Evolutionary conservation across 2,113 vertebrate species (phyloP), one percentile per base, ranked within the genome.

Genomic region (Vidua macroura): DNA sequence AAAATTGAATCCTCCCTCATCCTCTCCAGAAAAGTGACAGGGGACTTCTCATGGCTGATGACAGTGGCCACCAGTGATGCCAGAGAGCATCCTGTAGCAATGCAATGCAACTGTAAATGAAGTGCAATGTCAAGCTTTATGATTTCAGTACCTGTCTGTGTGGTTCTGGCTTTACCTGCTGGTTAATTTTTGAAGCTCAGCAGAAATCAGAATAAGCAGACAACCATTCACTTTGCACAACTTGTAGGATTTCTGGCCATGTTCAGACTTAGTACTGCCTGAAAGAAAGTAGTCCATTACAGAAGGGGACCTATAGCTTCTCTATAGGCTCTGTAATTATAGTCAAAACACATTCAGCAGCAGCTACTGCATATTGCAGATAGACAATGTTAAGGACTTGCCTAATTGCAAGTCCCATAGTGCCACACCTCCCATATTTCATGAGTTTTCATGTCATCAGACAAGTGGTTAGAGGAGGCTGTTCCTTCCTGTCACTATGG

Each of bases 201-300:
- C 51, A 74, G 69, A 78, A 59, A 43, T 13, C 51, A 75, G 70
- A 8, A 19, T 30, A 39, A 76, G 58, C 28, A 87, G 44, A 22
- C 59, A 67, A 12, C 4, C 28, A 90, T 18, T 37, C 27, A 39
- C 33, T 77, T 58, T 4, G 2, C 20, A 56, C 37, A 68, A 17
- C 35, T 68, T 35, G 28, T 5, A 4, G 44, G 64, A 49, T 20
- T 53, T 0, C 0, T 53, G 44, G 23, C 30, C 23, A 7, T 3
- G 31, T 25, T 81, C 24, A 39, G 27, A 39, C 4, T 44, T 49
- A 49, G 18, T 23, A 30, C 21, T 49, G 13, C 44, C 49, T 63
- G 17, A 33, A 84, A 33, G 10, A 59, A 62, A 33, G 31, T 31
- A 58, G 27, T 72, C 48, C 14, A 23, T 35, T 33, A 20, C 13